A percentile compares a stretch with the other conserved stretches of the same genome.
phyloP scores from a whole-genome alignment of 2,888 invertebrate genomes.

The Yponomeuta sedellus region DNA sequence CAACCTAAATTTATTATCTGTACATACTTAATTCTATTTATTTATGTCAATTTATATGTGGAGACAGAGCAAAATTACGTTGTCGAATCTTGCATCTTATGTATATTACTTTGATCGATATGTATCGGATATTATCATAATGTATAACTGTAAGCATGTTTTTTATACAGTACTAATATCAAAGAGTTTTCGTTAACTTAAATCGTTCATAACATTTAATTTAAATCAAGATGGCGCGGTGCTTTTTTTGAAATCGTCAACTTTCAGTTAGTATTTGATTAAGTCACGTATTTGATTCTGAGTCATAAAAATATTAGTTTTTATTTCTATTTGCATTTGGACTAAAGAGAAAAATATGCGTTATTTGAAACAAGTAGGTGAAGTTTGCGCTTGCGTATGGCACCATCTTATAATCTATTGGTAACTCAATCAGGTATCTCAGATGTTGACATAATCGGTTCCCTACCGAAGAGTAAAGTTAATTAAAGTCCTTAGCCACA shows the following conservation, averaged over 20 bases:
- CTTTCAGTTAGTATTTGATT: background rate
- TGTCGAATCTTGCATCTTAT: background rate
- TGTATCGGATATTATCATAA: background rate
- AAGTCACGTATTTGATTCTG: background rate
- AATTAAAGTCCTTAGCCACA: constrained; percentile 18
- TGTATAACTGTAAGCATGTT: background rate
- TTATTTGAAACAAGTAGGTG: background rate
- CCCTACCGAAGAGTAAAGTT: constrained; percentile 26
- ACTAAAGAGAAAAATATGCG: background rate
- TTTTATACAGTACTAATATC: background rate
- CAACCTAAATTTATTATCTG: constrained; percentile 8
- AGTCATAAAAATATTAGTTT: background rate
- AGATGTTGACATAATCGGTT: constrained; percentile 22
- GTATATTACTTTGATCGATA: background rate
- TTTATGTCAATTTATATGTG: background rate
- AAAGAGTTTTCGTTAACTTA: background rate
- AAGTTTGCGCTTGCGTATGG: constrained; percentile 42
- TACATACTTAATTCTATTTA: constrained; percentile 8
- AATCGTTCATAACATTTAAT: background rate
- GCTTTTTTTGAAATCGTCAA: background rate
- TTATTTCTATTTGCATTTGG: too few species aligned
- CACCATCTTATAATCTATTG: constrained; percentile 66
- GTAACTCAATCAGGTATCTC: constrained; percentile 64
- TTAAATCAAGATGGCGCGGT: constrained; percentile 27
- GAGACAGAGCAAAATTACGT: background rate